Base-by-base conservation (phyloP, 2,113 vertebrate species). In the Plecturocebus donacophilus region DNA sequence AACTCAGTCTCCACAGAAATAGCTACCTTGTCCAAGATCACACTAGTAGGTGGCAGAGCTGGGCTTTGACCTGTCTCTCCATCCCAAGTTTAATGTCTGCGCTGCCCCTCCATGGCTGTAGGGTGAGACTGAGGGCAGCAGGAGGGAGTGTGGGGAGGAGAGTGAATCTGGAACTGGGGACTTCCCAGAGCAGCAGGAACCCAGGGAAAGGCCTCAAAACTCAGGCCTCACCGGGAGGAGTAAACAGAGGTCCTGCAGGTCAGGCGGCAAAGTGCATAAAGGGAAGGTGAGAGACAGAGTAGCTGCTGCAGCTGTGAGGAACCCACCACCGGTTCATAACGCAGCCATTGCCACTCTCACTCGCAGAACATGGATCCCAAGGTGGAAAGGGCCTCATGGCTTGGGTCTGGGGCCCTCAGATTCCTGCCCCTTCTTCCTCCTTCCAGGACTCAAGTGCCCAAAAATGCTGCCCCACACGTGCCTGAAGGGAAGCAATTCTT, bases 291-390 rank as follows among this genome's bases (percentile, higher is more conserved):
- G 76, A 80, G 35, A 66, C 30, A n/a, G n/a, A 47, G 25, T 49
- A 38, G 35, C 38, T 66, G 21, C 35, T 20, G 1, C 9, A 23
- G 54, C 61, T 66, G 30, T 49, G 9, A 40, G 19, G 10, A 20
- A 49, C 66, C 30, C 47, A 8, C 8, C 23, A 14, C 6, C 9
- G 14, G 54, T 45, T 81, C 47, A 17, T 5, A 30, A 20, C 0
- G 8, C 17, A 38, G n/a, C 14, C 32, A 10, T 80, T 14, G 42
- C 13, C 82, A n/a, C 5, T 0, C 3, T 17, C 76, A n/a, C 7
- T 0, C 2, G 1, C 4, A 16, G 49, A 40, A 75, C 20, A 2
- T 0, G 0, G 91, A 35, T 14, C 6, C 27, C 47, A 42, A 0
- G 35, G 49, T 1, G 6, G 32, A 71, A 52, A 83, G 38, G 89